Evolutionary conservation across 2,113 vertebrate species (phyloP).

Genomic region (Sphyrna mokarran): DNA sequence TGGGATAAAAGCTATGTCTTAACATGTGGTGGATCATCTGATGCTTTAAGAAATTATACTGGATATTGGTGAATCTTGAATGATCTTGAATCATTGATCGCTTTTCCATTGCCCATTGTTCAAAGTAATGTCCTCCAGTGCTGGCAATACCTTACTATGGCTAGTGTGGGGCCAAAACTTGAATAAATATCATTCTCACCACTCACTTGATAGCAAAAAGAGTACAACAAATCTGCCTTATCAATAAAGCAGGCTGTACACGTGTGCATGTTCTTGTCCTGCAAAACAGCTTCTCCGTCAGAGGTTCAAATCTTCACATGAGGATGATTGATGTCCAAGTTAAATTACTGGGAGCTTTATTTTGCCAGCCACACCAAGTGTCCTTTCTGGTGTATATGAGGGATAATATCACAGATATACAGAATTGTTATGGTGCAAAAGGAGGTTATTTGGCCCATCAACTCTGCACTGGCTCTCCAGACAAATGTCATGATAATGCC

Average conservation of each 20-base stretch:
- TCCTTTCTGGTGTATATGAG: background rate
- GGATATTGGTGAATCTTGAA: background rate
- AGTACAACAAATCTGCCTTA: background rate
- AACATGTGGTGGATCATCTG: too few species aligned
- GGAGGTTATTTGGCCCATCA: too few species aligned
- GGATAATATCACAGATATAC: background rate
- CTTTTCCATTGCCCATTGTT: background rate
- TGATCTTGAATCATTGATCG: background rate
- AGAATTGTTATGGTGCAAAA: too few species aligned
- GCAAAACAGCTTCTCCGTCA: background rate
- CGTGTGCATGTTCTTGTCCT: background rate
- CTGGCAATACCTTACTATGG: background rate
- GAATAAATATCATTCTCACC: background rate
- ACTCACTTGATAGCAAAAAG: background rate
- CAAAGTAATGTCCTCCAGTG: background rate
- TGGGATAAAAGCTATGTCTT: background rate
- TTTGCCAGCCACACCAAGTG: background rate
- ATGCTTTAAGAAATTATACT: background rate
- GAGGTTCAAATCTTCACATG: background rate
- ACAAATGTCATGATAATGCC: too few species aligned
- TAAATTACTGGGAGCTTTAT: background rate
- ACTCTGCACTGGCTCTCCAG: too few species aligned
- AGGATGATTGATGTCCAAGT: background rate
- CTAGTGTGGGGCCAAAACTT: background rate
- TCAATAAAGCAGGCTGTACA: background rate